Conservation (phyloP, 2,888 invertebrate genomes). For the Xanthorhoe designata region DNA sequence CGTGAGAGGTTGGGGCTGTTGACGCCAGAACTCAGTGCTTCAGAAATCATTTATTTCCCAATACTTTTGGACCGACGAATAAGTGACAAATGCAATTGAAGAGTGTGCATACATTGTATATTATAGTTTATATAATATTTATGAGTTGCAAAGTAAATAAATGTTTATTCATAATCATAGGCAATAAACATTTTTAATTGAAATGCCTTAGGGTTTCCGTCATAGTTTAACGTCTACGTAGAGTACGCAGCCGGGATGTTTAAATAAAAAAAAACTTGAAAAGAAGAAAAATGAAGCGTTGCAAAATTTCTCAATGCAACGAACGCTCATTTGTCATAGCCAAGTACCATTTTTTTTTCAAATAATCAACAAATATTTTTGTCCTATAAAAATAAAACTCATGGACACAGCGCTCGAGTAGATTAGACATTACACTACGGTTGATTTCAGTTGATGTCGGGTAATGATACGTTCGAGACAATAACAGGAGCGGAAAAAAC, state of each 20-base stretch:
- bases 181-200: no score
- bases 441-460: conserved; percentile 49
- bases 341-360: no score
- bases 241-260: no score
- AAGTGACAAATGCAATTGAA: neutral
- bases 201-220: no score
- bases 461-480: conserved; percentile 54
- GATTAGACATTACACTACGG: conserved; percentile 45
- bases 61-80: neutral
- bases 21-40: conserved; percentile 4
- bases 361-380: neutral
- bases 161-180: neutral
- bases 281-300: neutral
- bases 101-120: no score
- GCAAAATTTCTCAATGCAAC: no score
- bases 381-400: conserved; percentile 20
- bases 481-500: conserved; percentile 46
- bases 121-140: no score
- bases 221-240: no score
- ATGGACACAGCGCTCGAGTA: conserved; percentile 31
- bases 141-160: neutral
- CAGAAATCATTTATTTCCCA: neutral
- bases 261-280: no score
- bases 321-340: no score
- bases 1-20: conserved; percentile 8